Base-by-base conservation (phyloP, 2,113 vertebrate species). In the Pelobates fuscus region DNA sequence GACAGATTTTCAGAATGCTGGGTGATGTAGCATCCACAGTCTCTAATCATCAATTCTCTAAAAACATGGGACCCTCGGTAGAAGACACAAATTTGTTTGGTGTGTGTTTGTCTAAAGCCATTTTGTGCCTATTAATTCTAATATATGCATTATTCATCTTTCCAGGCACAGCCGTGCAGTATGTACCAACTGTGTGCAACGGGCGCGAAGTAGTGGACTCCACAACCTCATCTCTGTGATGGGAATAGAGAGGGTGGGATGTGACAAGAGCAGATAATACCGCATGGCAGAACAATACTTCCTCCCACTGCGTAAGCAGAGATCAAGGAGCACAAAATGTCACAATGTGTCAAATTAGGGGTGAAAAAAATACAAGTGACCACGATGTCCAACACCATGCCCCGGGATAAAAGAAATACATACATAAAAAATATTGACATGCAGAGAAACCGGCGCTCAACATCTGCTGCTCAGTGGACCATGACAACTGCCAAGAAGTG, bases 191-290 rank as follows among this genome's bases (percentile, higher is more conserved):
- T 0, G 95, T 98, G 24, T 98, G 97, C 81, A 99, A 99, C 0
- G 97, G 97, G 44, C 95, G 94, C 0, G 97, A 98, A 84, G 95
- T 98, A 82, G 93, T 98, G 79, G 97, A 99, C 84, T 98, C 97
- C 2, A 98, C 95, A 0, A 99, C 96, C 0, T 99, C 97, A 0
- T 98, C 97, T 49, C 89, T 99, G 85, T 99, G 91, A 97, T 86
- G 81, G 57, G 27, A 1, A 2, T 1, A 0, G 41, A 72, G 59
- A 8, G 29, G 70, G 1, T 30, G 10, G 11, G 41, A 41, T 30
- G 11, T 24, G 26, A 46, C 43, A 57, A 23, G 61, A 18, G 23
- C 26, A 43, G 32, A 29, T 66, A 37, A 46, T 46, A 55, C 58
- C 30, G 2, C 32, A 24, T n/a, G n/a, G n/a, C 37, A 70, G 67